A percentile compares a stretch with the other conserved stretches of the same genome.
Evolutionary conservation across 2,888 invertebrate species (phyloP).

Genomic region (Emesis castigata): DNA sequence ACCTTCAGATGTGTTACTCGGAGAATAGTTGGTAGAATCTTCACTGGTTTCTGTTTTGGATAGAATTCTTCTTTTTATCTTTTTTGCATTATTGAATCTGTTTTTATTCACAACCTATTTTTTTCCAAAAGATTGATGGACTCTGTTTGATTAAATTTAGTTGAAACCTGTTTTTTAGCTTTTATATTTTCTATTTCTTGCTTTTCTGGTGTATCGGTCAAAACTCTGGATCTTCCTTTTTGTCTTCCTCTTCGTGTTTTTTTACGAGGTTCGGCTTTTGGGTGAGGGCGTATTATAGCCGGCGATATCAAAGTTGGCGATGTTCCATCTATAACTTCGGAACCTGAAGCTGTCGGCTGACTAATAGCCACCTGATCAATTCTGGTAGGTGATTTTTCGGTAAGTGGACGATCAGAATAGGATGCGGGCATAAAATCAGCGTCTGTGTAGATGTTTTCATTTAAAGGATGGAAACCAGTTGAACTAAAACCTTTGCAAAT

Average conservation of each 20-base stretch:
- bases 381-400: slow-evolving; percentile 35
- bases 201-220: slow-evolving; percentile 65
- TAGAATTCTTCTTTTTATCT: slow-evolving; percentile 12
- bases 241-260: slow-evolving; percentile 46
- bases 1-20: slow-evolving; percentile 11
- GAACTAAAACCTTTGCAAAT: slow-evolving; percentile 40
- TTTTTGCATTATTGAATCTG: slow-evolving; percentile 12
- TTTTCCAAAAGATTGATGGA: slow-evolving; percentile 7
- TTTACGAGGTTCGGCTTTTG: slow-evolving; percentile 59
- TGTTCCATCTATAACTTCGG: slow-evolving; percentile 11
- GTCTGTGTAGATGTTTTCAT: slow-evolving; percentile 49
- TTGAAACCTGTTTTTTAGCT: slow-evolving; percentile 5
- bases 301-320: slow-evolving; percentile 26
- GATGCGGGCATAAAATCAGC: slow-evolving; percentile 44
- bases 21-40: slow-evolving; percentile 9
- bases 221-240: slow-evolving; percentile 50
- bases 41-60: slow-evolving; percentile 15
- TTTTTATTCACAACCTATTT: slow-evolving; percentile 11
- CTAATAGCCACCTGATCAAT: slow-evolving; percentile 19
- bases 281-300: slow-evolving; percentile 39
- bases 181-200: neutral
- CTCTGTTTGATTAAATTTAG: slow-evolving; percentile 15
- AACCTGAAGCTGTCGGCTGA: slow-evolving; percentile 19
- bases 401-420: slow-evolving; percentile 23
- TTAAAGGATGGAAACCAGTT: slow-evolving; percentile 51